Evolutionary conservation across 2,888 invertebrate species (phyloP).

Genomic region (Allygus modestus): DNA sequence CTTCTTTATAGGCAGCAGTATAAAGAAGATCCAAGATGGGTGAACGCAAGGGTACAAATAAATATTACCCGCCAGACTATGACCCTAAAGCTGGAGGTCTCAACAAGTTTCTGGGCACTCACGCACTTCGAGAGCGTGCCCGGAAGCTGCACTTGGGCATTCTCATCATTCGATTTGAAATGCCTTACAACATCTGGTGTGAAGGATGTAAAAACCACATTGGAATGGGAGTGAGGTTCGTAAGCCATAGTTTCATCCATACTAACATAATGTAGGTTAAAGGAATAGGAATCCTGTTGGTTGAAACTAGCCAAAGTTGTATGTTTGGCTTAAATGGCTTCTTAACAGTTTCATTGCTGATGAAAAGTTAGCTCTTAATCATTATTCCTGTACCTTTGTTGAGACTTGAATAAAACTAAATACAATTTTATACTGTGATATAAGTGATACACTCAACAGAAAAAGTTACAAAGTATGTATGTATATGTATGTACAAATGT

Average conservation of each 20-base stretch:
- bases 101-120: slow-evolving; percentile 93
- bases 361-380: too few species aligned
- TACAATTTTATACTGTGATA: too few species aligned
- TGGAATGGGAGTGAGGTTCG: slow-evolving; percentile 95
- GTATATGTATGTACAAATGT: too few species aligned
- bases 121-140: slow-evolving; percentile 97
- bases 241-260: neutral
- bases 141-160: slow-evolving; percentile 97
- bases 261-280: too few species aligned
- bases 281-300: too few species aligned
- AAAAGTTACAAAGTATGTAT: too few species aligned
- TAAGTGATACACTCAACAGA: too few species aligned
- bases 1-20: slow-evolving; percentile 3
- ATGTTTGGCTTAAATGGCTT: too few species aligned
- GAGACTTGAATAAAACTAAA: too few species aligned
- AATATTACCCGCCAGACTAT: slow-evolving; percentile 99
- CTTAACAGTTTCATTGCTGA: too few species aligned
- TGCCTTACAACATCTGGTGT: slow-evolving; percentile 99
- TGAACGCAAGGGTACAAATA: slow-evolving; percentile 98
- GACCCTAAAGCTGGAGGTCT: slow-evolving; percentile 96
- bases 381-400: too few species aligned
- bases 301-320: too few species aligned
- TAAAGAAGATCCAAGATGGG: slow-evolving; percentile 83
- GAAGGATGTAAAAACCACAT: slow-evolving; percentile 98
- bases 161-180: slow-evolving; percentile 97